Evolutionary conservation across 2,113 vertebrate genomes (phyloP).

Genomic region (Gambusia holbrooki): DNA sequence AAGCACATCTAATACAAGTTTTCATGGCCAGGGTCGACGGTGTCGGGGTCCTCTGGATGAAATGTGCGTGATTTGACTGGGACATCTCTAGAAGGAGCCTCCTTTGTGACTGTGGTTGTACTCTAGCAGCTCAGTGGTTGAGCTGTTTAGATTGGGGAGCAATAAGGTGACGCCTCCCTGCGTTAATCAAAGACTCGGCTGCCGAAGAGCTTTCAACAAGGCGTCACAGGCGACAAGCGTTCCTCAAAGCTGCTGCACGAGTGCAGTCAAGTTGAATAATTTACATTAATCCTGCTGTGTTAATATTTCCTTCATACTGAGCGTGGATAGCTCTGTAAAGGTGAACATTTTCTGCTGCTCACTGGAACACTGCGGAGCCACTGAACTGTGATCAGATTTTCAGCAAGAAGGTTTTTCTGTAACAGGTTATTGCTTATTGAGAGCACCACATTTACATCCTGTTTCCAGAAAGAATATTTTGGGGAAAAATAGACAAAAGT

Average conservation of each 20-base stretch:
- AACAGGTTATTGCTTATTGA: neutral
- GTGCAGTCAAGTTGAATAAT: conserved; percentile 30
- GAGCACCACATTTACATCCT: neutral
- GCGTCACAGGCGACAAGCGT: neutral
- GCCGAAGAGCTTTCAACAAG: conserved; percentile 9
- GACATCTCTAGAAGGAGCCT: neutral
- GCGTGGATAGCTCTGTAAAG: conserved; percentile 14
- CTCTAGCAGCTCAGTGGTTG: neutral
- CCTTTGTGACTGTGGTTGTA: neutral
- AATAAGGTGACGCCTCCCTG: conserved; percentile 6
- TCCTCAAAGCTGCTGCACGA: neutral
- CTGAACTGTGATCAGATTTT: conserved; percentile 3
- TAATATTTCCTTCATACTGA: conserved; percentile 16
- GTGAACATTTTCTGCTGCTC: conserved; percentile 24
- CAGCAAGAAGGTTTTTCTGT: neutral
- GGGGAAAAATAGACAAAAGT: neutral
- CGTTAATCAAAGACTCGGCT: conserved; percentile 4
- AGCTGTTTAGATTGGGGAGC: conserved; percentile 1
- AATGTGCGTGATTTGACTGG: conserved; percentile 1
- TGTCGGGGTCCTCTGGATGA: neutral
- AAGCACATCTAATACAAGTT: neutral
- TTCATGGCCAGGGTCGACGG: neutral
- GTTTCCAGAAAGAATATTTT: neutral
- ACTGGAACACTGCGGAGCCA: neutral
- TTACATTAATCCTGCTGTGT: conserved; percentile 27